Percentiles rank a stretch among this genome's conserved stretches.
These are phyloP conservation scores for Hypocryptadius cinnamomeus DNA, from an alignment of 2,113 vertebrate genomes.

Conservation along the genomic window DNA sequence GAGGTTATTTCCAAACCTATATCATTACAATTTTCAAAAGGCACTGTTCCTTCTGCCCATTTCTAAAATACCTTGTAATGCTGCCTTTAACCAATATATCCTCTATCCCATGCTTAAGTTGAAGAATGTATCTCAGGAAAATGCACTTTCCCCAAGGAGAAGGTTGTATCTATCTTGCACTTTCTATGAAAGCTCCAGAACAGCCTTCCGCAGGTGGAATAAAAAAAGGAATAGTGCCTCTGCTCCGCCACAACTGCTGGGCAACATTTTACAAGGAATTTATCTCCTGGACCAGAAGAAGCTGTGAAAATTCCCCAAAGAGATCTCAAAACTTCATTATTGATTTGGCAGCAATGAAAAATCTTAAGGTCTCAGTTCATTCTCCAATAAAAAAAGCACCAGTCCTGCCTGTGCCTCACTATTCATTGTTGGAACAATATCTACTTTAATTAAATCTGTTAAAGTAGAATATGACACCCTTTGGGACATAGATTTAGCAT, in stretches of 20 bases:
- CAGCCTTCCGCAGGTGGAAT: not conserved
- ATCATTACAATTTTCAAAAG: not conserved
- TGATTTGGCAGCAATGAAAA: slow-evolving; percentile 45
- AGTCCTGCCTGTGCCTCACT: not conserved
- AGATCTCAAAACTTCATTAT: slow-evolving; percentile 39
- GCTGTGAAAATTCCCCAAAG: slow-evolving; percentile 27
- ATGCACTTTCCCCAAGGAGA: not conserved
- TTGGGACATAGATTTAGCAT: slow-evolving; percentile 65
- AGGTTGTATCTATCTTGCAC: not conserved
- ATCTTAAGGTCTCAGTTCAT: slow-evolving; percentile 44
- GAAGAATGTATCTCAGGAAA: not conserved
- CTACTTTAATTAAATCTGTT: slow-evolving; percentile 66
- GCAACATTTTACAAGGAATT: slow-evolving; percentile 20
- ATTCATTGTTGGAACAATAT: slow-evolving; percentile 51
- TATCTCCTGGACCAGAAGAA: slow-evolving; percentile 38
- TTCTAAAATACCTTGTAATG: not conserved
- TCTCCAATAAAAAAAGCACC: not conserved
- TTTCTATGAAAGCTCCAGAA: not conserved
- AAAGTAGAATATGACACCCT: slow-evolving; percentile 64
- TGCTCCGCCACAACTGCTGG: not conserved
- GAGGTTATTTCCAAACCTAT: not conserved
- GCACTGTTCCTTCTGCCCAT: not conserved
- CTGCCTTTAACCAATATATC: not conserved
- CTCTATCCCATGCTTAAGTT: not conserved
- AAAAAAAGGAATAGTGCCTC: not conserved